Conservation (phyloP, 2,888 invertebrate species). For the Leptopilina drosophilae region DNA sequence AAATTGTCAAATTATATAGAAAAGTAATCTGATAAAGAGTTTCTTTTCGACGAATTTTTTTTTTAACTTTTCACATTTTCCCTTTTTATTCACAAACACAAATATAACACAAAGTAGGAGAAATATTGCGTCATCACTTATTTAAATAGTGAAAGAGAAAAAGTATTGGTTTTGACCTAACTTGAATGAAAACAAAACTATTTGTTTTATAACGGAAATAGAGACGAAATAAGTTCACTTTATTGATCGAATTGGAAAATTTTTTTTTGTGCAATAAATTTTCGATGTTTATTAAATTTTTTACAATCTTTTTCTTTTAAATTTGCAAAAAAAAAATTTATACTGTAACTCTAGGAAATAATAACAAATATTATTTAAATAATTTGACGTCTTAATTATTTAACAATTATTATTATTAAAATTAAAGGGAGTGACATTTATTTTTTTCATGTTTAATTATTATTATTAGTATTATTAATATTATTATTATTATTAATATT, state of each 20-base stretch:
- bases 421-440: no score
- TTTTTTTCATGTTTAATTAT: not conserved
- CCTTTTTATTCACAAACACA: not conserved
- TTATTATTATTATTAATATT: no score
- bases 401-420: no score
- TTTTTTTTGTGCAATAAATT: no score
- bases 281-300: not conserved
- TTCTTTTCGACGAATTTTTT: not conserved
- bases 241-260: no score
- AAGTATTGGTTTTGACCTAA: not conserved
- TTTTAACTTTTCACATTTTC: not conserved
- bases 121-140: not conserved
- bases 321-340: no score
- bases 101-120: not conserved
- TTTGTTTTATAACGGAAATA: not conserved
- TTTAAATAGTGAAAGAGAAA: not conserved
- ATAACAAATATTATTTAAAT: no score
- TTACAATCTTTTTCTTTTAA: not conserved
- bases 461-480: no score
- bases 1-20: slow-evolving; percentile 20
- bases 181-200: not conserved
- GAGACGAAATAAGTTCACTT: not conserved
- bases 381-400: no score
- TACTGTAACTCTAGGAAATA: no score
- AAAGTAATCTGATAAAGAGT: not conserved